phyloP scores from a whole-genome alignment of 2,113 vertebrate genomes.

The Rhagologus leucostigma region DNA sequence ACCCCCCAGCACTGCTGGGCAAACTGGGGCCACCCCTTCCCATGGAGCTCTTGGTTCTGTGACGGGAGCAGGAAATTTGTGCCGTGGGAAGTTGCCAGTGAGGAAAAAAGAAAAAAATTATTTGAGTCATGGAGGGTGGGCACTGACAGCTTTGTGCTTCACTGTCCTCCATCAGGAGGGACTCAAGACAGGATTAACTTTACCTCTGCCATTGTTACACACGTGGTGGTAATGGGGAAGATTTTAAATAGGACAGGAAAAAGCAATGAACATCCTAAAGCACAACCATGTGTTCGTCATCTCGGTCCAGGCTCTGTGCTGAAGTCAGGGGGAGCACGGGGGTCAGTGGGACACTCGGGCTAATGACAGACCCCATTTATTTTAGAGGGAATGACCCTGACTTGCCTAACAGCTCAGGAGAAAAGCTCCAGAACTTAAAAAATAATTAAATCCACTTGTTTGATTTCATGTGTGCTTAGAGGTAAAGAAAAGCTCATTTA shows the following conservation, averaged over 20 bases:
- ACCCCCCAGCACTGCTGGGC: conserved; percentile 23
- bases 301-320: background rate
- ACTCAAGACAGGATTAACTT: background rate
- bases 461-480: background rate
- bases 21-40: background rate
- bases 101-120: background rate
- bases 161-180: background rate
- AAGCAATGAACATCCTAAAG: background rate
- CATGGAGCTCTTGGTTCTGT: background rate
- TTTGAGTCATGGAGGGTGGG: background rate
- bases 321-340: background rate
- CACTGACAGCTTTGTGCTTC: background rate
- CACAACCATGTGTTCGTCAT: rapidly evolving
- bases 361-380: background rate
- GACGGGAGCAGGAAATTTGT: conserved; percentile 18
- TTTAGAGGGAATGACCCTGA: background rate
- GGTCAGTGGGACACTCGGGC: background rate
- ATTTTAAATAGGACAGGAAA: background rate
- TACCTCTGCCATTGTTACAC: background rate
- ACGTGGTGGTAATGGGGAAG: background rate
- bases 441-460: background rate
- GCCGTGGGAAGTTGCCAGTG: background rate
- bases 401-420: background rate
- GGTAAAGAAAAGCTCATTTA: background rate
- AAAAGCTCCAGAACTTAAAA: background rate